Conservation (phyloP, 2,888 invertebrate genomes). For the Acrobasis suavella region DNA sequence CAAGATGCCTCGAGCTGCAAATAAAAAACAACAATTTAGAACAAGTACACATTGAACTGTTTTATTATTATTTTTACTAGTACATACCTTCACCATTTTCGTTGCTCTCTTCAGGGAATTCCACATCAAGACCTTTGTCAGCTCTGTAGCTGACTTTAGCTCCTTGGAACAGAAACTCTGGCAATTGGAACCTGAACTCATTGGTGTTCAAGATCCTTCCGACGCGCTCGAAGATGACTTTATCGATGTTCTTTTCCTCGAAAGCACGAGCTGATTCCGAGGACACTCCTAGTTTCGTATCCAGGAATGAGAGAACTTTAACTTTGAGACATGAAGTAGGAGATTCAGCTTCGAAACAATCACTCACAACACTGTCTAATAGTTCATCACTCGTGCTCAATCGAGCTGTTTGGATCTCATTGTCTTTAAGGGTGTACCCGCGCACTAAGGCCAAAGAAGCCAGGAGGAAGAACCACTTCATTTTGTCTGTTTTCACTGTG, state of each 20-base stretch:
- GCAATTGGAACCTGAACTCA: constrained; percentile 88
- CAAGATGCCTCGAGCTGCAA: constrained; percentile 88
- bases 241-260: constrained; percentile 85
- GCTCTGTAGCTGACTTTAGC: constrained; percentile 86
- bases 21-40: constrained; percentile 27
- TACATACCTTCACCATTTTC: constrained; percentile 80
- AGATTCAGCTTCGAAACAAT: constrained; percentile 86
- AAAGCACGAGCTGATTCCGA: constrained; percentile 84
- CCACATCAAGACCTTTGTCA: constrained; percentile 85
- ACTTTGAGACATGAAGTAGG: constrained; percentile 89
- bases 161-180: constrained; percentile 86
- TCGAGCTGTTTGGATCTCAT: constrained; percentile 80
- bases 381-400: constrained; percentile 86
- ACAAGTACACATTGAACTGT: not conserved
- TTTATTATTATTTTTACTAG: not conserved
- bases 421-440: constrained; percentile 79
- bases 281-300: constrained; percentile 85
- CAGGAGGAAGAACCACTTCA: constrained; percentile 80
- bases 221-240: constrained; percentile 88
- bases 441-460: constrained; percentile 76
- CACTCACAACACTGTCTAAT: constrained; percentile 86
- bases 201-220: constrained; percentile 88
- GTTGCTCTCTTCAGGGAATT: constrained; percentile 76
- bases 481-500: constrained; percentile 64
- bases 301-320: constrained; percentile 89